These are phyloP conservation scores for Arenaria interpres DNA, from an alignment of 2,113 vertebrate species.

Conservation along the genomic window DNA sequence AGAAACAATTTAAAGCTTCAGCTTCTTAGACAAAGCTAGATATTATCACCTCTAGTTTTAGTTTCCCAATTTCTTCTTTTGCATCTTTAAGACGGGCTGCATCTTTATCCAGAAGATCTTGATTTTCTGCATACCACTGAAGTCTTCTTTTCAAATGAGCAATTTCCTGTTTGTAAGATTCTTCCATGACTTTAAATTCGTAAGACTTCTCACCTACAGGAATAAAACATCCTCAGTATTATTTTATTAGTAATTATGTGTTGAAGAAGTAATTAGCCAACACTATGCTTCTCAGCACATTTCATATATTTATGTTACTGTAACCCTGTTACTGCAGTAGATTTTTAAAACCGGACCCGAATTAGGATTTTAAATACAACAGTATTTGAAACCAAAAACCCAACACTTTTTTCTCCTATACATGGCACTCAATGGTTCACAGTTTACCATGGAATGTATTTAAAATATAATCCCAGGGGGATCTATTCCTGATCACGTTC, in stretches of 20 bases:
- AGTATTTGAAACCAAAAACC: neutral
- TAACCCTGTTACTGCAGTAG: neutral
- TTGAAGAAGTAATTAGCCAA: neutral
- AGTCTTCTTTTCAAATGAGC: slow-evolving; percentile 82
- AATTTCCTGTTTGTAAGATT: slow-evolving; percentile 86
- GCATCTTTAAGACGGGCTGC: slow-evolving; percentile 83
- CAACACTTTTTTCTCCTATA: neutral
- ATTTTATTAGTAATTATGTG: neutral
- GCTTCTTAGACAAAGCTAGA: neutral
- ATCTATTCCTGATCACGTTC: neutral
- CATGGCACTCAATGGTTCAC: neutral
- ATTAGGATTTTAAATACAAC: neutral
- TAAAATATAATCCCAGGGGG: neutral
- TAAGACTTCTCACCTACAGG: slow-evolving; percentile 81
- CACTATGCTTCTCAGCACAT: neutral
- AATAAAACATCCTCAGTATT: neutral
- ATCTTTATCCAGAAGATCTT: slow-evolving; percentile 89
- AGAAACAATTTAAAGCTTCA: neutral
- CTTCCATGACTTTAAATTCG: slow-evolving; percentile 84
- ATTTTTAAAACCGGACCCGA: neutral
- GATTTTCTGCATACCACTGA: slow-evolving; percentile 93
- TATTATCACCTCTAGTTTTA: slow-evolving; percentile 82
- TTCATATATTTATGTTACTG: neutral
- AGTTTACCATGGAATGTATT: neutral
- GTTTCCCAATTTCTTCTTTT: slow-evolving; percentile 82